phyloP scores from a whole-genome alignment of 2,888 invertebrate species.

The Acleris holmiana region DNA sequence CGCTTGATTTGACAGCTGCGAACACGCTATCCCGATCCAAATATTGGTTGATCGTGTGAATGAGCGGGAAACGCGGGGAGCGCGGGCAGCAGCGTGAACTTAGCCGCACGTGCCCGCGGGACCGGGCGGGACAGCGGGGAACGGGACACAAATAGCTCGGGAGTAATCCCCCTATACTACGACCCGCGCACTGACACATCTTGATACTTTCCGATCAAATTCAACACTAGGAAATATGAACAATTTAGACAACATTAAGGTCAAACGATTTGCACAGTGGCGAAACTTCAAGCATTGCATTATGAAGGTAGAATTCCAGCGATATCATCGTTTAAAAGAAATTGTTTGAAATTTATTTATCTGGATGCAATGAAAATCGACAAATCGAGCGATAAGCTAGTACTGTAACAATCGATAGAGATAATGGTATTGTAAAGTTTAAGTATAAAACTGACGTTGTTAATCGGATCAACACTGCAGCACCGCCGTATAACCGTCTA shows the following conservation, averaged over 20 bases:
- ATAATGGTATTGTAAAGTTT: conserved; percentile 45
- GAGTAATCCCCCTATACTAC: conserved; percentile 72
- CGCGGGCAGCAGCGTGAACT: conserved; percentile 63
- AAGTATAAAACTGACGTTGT: conserved; percentile 80
- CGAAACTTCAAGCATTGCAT: conserved; percentile 33
- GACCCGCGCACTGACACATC: conserved; percentile 52
- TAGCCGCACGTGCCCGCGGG: conserved; percentile 59
- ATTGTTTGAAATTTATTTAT: conserved; percentile 1
- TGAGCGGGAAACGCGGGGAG: conserved; percentile 64
- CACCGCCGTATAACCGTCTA: conserved; percentile 83
- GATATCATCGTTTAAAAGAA: conserved; percentile 41
- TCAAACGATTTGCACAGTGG: conserved; percentile 21
- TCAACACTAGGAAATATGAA: conserved; percentile 1
- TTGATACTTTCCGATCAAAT: conserved; percentile 48
- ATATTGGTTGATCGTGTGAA: conserved; percentile 72
- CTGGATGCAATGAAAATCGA: conserved; percentile 35
- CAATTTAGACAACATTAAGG: conserved; percentile 19
- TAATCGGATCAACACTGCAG: conserved; percentile 83
- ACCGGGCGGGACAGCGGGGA: conserved; percentile 56
- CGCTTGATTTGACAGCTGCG: conserved; percentile 82
- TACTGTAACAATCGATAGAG: conserved; percentile 40
- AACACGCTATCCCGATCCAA: conserved; percentile 77
- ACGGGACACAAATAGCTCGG: conserved; percentile 74
- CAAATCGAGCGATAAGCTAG: conserved; percentile 64
- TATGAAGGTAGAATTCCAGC: conserved; percentile 45